Evolutionary conservation across 2,888 invertebrate genomes (phyloP).

Genomic region (Pterobdella sp.): DNA sequence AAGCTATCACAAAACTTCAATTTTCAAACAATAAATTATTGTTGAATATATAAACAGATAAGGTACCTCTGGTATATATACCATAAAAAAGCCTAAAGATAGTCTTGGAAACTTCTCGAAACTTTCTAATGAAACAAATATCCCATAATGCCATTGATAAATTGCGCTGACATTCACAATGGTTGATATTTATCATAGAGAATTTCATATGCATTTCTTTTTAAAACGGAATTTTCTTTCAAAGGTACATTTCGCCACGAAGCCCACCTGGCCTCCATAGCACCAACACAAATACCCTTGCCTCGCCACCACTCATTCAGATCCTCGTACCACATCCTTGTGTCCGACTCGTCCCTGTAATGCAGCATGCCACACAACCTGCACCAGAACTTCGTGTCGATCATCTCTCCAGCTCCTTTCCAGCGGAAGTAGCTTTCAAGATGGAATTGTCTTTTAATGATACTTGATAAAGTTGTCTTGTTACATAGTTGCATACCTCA

Average conservation of each 20-base stretch:
- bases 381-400: conserved; percentile 91
- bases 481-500: not conserved
- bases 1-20: too few relatives aligned
- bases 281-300: conserved; percentile 27
- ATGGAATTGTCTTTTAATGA: not conserved
- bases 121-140: too few relatives aligned
- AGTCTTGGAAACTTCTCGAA: too few relatives aligned
- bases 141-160: too few relatives aligned
- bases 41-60: too few relatives aligned
- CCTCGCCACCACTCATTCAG: conserved; percentile 35
- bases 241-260: not conserved
- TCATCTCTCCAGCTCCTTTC: conserved; percentile 89
- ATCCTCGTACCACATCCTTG: conserved; percentile 24
- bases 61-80: too few relatives aligned
- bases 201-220: too few relatives aligned
- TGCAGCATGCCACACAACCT: conserved; percentile 65
- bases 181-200: too few relatives aligned
- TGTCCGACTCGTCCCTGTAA: not conserved
- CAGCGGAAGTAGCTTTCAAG: conserved; percentile 68
- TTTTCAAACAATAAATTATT: too few relatives aligned
- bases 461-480: not conserved
- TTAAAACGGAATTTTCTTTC: too few relatives aligned
- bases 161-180: too few relatives aligned
- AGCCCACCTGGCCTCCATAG: conserved; percentile 6
- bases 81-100: too few relatives aligned